Evolutionary conservation across 2,888 invertebrate species (phyloP).

Genomic region (Caenorhabditis sp.): DNA sequence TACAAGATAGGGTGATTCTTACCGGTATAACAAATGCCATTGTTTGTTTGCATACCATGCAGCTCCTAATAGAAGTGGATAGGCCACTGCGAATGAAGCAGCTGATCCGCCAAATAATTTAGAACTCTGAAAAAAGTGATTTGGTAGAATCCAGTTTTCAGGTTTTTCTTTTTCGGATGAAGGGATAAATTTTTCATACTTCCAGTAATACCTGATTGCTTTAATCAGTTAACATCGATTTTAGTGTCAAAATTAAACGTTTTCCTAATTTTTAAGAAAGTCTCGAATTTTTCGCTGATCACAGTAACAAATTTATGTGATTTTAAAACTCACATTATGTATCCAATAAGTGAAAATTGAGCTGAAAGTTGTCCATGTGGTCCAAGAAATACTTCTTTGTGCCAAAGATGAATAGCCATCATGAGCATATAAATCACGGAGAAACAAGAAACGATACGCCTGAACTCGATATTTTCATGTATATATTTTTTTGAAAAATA

Average conservation of each 20-base stretch:
- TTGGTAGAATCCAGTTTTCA: neutral
- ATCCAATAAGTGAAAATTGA: conserved; percentile 65
- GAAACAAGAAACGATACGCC: conserved; percentile 61
- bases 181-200: too few species aligned
- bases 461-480: too few species aligned
- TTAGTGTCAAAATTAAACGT: too few species aligned
- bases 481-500: too few species aligned
- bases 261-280: too few species aligned
- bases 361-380: conserved; percentile 63
- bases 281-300: too few species aligned
- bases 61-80: conserved; percentile 49
- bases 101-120: conserved; percentile 49
- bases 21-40: conserved; percentile 65
- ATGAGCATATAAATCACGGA: conserved; percentile 61
- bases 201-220: too few species aligned
- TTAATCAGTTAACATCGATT: too few species aligned
- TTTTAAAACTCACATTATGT: conserved; percentile 54
- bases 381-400: conserved; percentile 61
- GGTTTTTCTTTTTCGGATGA: neutral
- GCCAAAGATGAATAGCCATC: conserved; percentile 65
- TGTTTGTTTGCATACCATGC: conserved; percentile 58
- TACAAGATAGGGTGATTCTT: too few species aligned
- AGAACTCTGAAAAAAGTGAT: conserved; percentile 23
- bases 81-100: conserved; percentile 56
- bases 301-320: too few species aligned